Base-by-base conservation (phyloP, 2,888 invertebrate species). In the Yponomeuta cagnagella region DNA sequence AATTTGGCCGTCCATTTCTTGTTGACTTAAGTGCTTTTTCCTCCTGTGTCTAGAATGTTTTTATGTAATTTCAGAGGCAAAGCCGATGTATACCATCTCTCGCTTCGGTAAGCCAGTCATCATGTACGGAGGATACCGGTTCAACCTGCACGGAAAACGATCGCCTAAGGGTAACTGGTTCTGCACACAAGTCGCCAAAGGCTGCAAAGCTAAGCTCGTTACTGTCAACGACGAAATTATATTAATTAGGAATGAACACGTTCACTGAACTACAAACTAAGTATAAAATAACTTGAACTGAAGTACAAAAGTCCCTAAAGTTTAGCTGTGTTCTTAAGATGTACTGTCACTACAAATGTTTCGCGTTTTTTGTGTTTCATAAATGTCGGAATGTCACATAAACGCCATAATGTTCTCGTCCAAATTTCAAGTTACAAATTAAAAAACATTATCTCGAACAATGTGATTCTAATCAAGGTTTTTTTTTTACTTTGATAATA, bases 131-230 rank as follows among this genome's bases (percentile, higher is more conserved):
- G 65, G 31, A 12, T 65, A 30, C 52, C 37, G 31, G 63, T 71
- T 31, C 63, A 69, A 69, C 52, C 43, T 48, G 30, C 67, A 52
- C 23, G 70, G 72, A 8, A 72, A 66, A 10, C 67, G 72, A 43
- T 63, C 71, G 5, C 6, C 71, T n/a, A n/a, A 70, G 48, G 74
- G 73, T 1, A 77, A 75, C 23, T 84, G 80, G 80, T 71, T 75
- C 5, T 83, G 79, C 72, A 75, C 76, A 68, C 73, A 74, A 64
- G 74, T 74, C 6, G 48, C 68, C 30, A 12, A n/a, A 12, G 52
- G 77, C 12, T 81, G 80, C 71, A 73, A 72, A 9, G 79, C 75
- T 1, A 81, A 77, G n/a, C 74, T 79, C 5, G 72, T 78, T 15
- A 82, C 79, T 0, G 15, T 67, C 10, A 72, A 77, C 12, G 70